Base-by-base conservation (phyloP, 1,140 invertebrate species). In the Cataglyphis hispanica region DNA sequence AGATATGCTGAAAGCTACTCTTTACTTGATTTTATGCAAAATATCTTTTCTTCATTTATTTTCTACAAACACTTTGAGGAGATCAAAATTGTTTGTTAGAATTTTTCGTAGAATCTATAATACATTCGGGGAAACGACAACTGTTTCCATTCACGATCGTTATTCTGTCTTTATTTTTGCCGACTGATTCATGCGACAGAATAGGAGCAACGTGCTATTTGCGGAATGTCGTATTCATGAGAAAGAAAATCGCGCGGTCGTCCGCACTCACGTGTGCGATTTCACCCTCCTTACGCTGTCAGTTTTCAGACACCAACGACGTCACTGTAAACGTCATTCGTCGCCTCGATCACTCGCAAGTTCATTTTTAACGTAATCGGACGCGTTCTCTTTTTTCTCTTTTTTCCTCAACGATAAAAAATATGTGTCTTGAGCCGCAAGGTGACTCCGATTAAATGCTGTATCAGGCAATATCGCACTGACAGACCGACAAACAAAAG, bases 371-470 rank as follows among this genome's bases (percentile, higher is more conserved):
- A 56, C 2, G 19, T 53, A 25, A 86, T 50, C 6, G 27, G 22
- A 6, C 2, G 27, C 11, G 56, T 37, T 2, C 46, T 58, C 27
- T 25, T 11, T 31, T 31, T 25, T 3, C 13, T 37, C 25, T 64
- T 43, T 64, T 84, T 77, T 84, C 60, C 61, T 76, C n/a, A 77
- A 78, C 7, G 61, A 80, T 84, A 88, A 74, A 58, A 25, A 81
- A 43, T 72, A 43, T 81, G 50, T 66, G 76, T 25, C 76, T 83
- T 74, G 37, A 72, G 34, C 13, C 19, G 78, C 53, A 27, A 83
- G 67, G 67, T 46, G 37, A 72, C 25, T 40, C 6, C 8, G 78
- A 87, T 84, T 84, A 77, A 40, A 34, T 25, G 50, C n/a, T 56
- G 8, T 87, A 87, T 87, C 86, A 37, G 22, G 19, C 19, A 74